Percentiles rank a stretch among this genome's conserved stretches.
These are phyloP conservation scores for Listrodromus nycthemerus DNA, from an alignment of 2,888 invertebrate genomes.

Conservation along the genomic window DNA sequence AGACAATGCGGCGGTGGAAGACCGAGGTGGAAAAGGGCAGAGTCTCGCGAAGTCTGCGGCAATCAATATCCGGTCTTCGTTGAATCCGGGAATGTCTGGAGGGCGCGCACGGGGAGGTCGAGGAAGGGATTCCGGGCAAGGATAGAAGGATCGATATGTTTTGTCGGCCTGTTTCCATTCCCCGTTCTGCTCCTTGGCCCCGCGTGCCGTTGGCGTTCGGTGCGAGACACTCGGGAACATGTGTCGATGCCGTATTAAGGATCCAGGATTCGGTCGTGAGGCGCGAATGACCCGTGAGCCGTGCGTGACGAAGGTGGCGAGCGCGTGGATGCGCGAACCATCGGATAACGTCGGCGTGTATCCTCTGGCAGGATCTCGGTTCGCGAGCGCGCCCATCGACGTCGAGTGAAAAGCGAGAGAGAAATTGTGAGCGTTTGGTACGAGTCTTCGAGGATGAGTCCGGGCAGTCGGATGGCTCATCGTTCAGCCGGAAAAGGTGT, in stretches of 20 bases:
- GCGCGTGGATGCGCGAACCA: neutral
- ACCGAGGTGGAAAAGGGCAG: conserved; percentile 14
- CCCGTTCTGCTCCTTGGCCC: conserved; percentile 22
- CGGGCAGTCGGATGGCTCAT: neutral
- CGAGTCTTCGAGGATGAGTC: conserved; percentile 22
- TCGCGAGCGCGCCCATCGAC: conserved; percentile 7
- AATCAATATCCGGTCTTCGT: conserved; percentile 60
- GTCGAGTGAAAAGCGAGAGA: conserved; percentile 44
- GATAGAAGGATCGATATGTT: conserved; percentile 34
- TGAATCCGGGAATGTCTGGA: conserved; percentile 46
- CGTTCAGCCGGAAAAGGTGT: neutral
- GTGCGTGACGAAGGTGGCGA: conserved; percentile 25
- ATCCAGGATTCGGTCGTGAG: conserved; percentile 55
- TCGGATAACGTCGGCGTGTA: neutral
- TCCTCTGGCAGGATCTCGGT: conserved; percentile 18
- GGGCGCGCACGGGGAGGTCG: neutral
- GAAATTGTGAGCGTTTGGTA: conserved; percentile 5
- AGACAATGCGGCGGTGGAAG: conserved; percentile 47
- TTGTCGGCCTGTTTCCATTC: conserved; percentile 6
- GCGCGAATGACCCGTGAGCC: conserved; percentile 34
- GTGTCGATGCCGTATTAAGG: conserved; percentile 62
- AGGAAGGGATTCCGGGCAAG: conserved; percentile 32
- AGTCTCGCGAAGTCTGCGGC: conserved; percentile 11
- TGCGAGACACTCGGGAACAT: conserved; percentile 55
- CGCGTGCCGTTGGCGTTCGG: conserved; percentile 5